phyloP scores from a whole-genome alignment of 1,140 invertebrate species.

The Saxidomus purpurata region DNA sequence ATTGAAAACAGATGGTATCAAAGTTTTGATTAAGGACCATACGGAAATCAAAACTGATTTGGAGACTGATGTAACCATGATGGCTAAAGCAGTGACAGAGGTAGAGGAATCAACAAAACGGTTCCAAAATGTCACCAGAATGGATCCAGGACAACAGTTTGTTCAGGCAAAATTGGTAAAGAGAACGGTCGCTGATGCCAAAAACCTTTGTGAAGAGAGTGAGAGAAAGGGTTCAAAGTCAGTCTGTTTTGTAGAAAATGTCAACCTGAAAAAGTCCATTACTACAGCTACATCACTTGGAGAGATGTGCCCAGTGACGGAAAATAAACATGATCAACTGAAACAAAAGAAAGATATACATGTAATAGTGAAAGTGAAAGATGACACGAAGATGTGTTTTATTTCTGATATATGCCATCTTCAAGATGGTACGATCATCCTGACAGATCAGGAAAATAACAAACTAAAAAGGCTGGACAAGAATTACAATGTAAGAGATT shows the following conservation, averaged over 20 bases:
- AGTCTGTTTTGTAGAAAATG: background rate
- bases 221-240: background rate
- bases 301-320: background rate
- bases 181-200: background rate
- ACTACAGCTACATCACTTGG: background rate
- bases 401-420: background rate
- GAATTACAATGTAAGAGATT: background rate
- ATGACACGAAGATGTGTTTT: background rate
- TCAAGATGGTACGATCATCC: background rate
- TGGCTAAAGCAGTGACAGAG: background rate
- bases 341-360: background rate
- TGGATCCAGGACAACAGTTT: background rate
- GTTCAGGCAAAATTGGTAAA: background rate
- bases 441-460: background rate
- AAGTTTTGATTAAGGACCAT: background rate
- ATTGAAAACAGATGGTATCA: background rate
- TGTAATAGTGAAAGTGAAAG: background rate
- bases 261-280: background rate
- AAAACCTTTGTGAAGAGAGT: background rate
- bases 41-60: background rate
- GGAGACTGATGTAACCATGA: background rate
- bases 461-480: background rate
- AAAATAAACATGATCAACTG: background rate
- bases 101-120: background rate
- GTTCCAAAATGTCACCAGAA: background rate